Conservation (phyloP, 2,113 vertebrate genomes). For the Macquaria australasica region DNA sequence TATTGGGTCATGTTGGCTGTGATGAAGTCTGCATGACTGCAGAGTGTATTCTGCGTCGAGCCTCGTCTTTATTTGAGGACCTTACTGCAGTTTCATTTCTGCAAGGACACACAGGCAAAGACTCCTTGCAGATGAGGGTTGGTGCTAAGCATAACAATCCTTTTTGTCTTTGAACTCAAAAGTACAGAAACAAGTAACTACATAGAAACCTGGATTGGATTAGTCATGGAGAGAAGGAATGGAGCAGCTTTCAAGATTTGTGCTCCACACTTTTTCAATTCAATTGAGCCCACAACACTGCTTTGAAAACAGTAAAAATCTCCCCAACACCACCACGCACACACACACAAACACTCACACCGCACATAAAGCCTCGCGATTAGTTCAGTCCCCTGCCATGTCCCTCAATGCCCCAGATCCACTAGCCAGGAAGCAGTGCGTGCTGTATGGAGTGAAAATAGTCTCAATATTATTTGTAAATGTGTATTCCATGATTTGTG, state of each 20-base stretch:
- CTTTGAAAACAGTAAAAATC: neutral
- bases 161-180: constrained; percentile 46
- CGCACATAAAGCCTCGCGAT: neutral
- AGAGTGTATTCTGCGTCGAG: neutral
- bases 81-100: neutral
- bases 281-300: neutral
- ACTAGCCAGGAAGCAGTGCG: constrained; percentile 35
- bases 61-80: constrained; percentile 33
- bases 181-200: constrained; percentile 20
- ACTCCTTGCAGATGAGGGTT: constrained; percentile 3
- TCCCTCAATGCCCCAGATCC: neutral
- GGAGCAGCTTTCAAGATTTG: neutral
- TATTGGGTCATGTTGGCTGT: neutral
- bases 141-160: constrained; percentile 39
- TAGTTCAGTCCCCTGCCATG: constrained; percentile 10
- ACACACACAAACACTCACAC: constrained; percentile 9
- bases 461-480: no score
- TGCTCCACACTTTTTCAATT: constrained; percentile 7
- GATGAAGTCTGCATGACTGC: neutral
- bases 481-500: no score
- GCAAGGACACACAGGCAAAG: constrained; percentile 15
- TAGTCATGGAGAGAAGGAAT: constrained; percentile 7
- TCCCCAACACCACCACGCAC: neutral
- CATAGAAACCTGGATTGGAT: constrained; percentile 15
- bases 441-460: no score